Base-by-base conservation (phyloP, 2,113 vertebrate species). In the Melanerpes formicivorus region DNA sequence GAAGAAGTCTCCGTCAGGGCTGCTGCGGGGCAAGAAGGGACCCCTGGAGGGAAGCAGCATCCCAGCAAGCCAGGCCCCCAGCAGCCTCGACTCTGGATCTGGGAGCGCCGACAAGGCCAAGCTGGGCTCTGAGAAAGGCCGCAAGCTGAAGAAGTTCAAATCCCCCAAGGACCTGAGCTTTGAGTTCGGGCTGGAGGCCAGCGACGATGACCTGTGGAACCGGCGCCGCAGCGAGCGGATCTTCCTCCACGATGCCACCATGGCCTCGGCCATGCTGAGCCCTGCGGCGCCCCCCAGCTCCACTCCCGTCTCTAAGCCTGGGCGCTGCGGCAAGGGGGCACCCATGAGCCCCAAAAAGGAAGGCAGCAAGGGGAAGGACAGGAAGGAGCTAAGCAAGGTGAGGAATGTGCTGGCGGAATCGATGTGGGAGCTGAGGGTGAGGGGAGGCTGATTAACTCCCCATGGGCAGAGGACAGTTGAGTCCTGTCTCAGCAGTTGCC, bases 191-290 rank as follows among this genome's bases (percentile, higher is more conserved):
- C 95, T 97, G 4, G 98, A 98, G 86, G 96, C 97, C 96, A 99
- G 99, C 0, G 99, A 99, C 3, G 99, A 99, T 5, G 99, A 99
- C 76, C 97, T 98, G 60, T 99, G 99, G 99, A 98, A 97, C 5
- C 97, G 99, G 5, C 96, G 99, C 10, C 98, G 99, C 90, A 99
- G 99, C 1, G 99, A 99, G 90, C 98, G 99, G 27, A 99, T 99
- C 80, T 99, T 99, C 95, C 99, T 99, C 42, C 99, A 99, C 0
- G 99, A 99, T 1, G 98, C 99, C 44, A 96, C 95, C 8, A 94
- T 91, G 0, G 96, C 98, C 67, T 97, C 96, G 2, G 97, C 97
- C 2, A 14, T 96, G 44, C 96, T 98, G 3, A 95, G 95, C 10
- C 87, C 95, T 0, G 0, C 87, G 0, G 32, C 80, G 0, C 95